These are phyloP conservation scores for Petrocephalus zakoni DNA, from an alignment of 2,113 vertebrate species.

Conservation along the genomic window DNA sequence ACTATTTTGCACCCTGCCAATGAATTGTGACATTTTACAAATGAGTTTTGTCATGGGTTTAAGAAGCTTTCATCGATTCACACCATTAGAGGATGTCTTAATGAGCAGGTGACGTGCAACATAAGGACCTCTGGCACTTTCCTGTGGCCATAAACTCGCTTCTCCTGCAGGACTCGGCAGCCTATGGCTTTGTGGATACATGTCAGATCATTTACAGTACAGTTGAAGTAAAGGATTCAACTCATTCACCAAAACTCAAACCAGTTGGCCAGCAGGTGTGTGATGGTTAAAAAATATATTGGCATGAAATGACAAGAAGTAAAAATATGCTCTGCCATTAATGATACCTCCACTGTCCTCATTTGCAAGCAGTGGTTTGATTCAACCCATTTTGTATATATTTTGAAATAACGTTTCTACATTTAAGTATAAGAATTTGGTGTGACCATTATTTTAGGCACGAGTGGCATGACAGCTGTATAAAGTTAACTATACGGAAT, in stretches of 20 bases:
- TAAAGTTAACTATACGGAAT: not conserved
- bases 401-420: not conserved
- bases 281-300: not conserved
- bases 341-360: not conserved
- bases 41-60: conserved; percentile 14
- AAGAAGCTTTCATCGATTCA: conserved; percentile 9
- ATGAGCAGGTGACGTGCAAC: conserved; percentile 5
- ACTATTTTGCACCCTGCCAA: conserved; percentile 9
- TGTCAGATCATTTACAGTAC: not conserved
- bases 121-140: not conserved
- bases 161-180: not conserved
- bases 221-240: not conserved
- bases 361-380: not conserved
- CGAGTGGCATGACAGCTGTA: not conserved
- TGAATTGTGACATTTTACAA: conserved; percentile 13
- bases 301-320: not conserved
- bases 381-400: not conserved
- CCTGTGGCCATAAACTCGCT: not conserved
- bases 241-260: not conserved
- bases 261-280: not conserved
- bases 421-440: not conserved
- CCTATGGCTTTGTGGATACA: not conserved
- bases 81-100: conserved; percentile 2
- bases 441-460: not conserved
- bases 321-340: not conserved